phyloP scores from a whole-genome alignment of 1,140 invertebrate species.

The Drosophila sechellia region DNA sequence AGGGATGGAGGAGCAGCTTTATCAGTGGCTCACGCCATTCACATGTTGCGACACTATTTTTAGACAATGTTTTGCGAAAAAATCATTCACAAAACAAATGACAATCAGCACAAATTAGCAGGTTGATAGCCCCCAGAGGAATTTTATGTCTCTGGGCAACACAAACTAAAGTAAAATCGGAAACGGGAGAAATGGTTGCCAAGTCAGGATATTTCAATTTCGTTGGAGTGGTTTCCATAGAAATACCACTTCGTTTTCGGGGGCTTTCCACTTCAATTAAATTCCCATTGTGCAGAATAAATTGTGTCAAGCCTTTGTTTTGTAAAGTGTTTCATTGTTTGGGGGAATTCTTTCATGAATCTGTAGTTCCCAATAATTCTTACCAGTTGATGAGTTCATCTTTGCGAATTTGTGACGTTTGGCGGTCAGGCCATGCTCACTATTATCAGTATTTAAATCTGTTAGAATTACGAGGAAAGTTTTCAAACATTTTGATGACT shows the following conservation, averaged over 20 bases:
- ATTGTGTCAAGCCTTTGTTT: neutral
- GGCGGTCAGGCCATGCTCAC: constrained; percentile 16
- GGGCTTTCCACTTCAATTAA: too few relatives aligned
- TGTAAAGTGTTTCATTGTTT: constrained; percentile 3
- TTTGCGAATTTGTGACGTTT: constrained; percentile 16
- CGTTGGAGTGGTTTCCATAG: neutral
- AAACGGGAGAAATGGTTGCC: constrained; percentile 29
- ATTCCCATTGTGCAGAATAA: neutral
- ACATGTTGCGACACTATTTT: constrained; percentile 65
- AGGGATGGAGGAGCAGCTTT: constrained; percentile 18
- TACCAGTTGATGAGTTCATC: constrained; percentile 7
- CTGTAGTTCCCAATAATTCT: constrained; percentile 7
- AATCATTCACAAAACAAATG: constrained; percentile 47
- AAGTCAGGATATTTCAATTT: constrained; percentile 21
- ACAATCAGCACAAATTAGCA: constrained; percentile 31
- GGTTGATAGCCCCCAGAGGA: constrained; percentile 51
- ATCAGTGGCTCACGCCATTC: constrained; percentile 73
- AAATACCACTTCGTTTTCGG: neutral
- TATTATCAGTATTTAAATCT: constrained; percentile 19
- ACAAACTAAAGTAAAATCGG: constrained; percentile 16
- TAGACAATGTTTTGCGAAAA: constrained; percentile 39
- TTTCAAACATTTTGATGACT: constrained; percentile 20
- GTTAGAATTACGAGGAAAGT: constrained; percentile 32
- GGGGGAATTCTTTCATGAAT: constrained; percentile 9
- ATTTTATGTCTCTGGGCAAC: constrained; percentile 12